Evolutionary conservation across 2,888 invertebrate species (phyloP).

Genomic region (Anodontia alba): DNA sequence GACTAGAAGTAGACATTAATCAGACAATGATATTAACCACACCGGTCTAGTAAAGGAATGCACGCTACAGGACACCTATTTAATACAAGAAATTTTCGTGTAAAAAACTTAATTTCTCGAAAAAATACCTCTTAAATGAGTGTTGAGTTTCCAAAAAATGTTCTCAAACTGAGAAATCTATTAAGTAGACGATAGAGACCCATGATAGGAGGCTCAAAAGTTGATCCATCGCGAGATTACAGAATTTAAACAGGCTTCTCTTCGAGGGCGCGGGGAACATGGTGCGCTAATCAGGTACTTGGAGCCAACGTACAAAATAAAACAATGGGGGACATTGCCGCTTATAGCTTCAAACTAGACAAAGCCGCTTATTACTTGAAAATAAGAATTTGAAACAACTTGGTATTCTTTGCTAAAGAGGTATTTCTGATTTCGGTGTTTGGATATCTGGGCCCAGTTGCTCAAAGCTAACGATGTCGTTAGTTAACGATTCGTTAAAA

Average conservation of each 20-base stretch:
- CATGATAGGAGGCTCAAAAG: not conserved
- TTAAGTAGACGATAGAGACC: constrained; percentile 16
- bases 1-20: constrained; percentile 15
- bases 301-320: constrained; percentile 11
- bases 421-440: no score
- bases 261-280: not conserved
- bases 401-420: no score
- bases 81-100: constrained; percentile 8
- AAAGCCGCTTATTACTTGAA: not conserved
- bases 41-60: not conserved
- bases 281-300: constrained; percentile 17
- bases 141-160: constrained; percentile 6
- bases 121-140: not conserved
- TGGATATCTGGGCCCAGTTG: no score
- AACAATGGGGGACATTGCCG: constrained; percentile 9
- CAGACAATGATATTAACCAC: constrained; percentile 10
- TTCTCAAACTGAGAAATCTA: constrained; percentile 19
- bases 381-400: not conserved
- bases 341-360: not conserved
- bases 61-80: not conserved
- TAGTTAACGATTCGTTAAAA: no score
- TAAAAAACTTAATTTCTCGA: not conserved
- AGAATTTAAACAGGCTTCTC: constrained; percentile 6
- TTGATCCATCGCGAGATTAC: constrained; percentile 4
- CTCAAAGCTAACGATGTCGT: no score